Base-by-base conservation (phyloP, 2,888 invertebrate genomes). In the Boloria selene region DNA sequence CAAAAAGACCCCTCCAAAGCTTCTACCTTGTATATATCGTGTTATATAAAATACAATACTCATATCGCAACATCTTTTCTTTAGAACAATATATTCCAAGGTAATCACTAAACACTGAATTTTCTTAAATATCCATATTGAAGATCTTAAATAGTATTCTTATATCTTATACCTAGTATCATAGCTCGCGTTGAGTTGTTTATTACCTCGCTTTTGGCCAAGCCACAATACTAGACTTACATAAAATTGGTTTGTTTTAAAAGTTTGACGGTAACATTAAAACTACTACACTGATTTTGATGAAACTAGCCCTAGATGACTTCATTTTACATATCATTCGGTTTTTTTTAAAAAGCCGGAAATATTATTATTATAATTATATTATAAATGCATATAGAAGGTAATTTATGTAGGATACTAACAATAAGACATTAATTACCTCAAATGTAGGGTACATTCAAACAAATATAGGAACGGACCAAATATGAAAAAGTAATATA, bases 1-100 rank as follows among this genome's bases (percentile, higher is more conserved):
- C 84, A 83, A 84, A 84, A 80, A 72, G 69, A 69, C 62, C 73
- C 74, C 77, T 70, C 54, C 74, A 76, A 79, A 80, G 81, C 84
- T 77, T 65, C 78, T 58, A 75, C 77, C 79, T 75, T 66, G 50
- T 14, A 22, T 26, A 51, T 18, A 38, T 52, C 47, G 18, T 42
- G n/a, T 45, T 45, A 56, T 65, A 60, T 54, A 60, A 59, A 59
- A 59, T 59, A 58, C 51, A 42, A 58, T 42, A 16, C 17, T 26
- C 38, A 26, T n/a, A 17, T 53, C 31, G 17, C 16, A 18, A 50
- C 4, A 22, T n/a, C n/a, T 55, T 13, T 3, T 10, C 22, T 18
- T 44, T 13, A 56, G 22, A 18, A 1, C n/a, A 56, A 45, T 45
- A 64, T 56, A 2, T 47, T 52, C 58, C 18, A 58, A 44, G 45